Evolutionary conservation across 2,888 invertebrate genomes (phyloP), one percentile per base, ranked within the genome.

Genomic region (Nowickia ferox): DNA sequence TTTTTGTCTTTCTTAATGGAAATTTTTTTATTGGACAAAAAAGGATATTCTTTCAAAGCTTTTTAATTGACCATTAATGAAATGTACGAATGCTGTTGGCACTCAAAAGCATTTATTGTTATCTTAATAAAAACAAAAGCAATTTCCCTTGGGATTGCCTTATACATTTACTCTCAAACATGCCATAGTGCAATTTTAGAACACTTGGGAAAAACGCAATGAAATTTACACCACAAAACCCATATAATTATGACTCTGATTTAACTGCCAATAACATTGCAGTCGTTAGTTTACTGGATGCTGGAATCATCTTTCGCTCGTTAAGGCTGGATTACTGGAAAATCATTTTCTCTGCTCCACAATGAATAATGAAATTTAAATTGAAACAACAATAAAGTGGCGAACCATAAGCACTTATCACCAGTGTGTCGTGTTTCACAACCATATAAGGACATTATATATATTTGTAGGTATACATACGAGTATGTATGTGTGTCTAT

Each of bases 351-450:
- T 66, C 11, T 10, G 22, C 30, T 30, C 30, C 63, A 44, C 44
- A 44, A 9, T 72, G 63, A 42, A 75, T 65, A 79, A 79, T 84
- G 80, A 84, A 84, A 51, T 71, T 76, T 65, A 51, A 75, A 69
- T 63, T 42, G 69, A 75, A 79, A 76, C 69, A 79, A 79, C 72
- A 72, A 69, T 84, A 84, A 80, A 80, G 69, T 71, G 84, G 76
- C 59, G 30, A 76, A 80, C 80, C 79, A 80, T 75, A 66, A 76
- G 80, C 72, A 71, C 46, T 51, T 71, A 76, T 17, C 53, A 63
- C 19, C 53, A 61, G 61, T 61, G 38, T 71, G 63, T 71, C 74
- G 61, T 72, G 65, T 80, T 42, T 22, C 40, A 48, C 69, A 61
- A 51, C 59, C 59, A 61, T 38, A 78, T 78, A n/a, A n/a, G n/a